Evolutionary conservation across 2,113 vertebrate species (phyloP), one percentile per base, ranked within the genome.

Genomic region (Silurus glanis): DNA sequence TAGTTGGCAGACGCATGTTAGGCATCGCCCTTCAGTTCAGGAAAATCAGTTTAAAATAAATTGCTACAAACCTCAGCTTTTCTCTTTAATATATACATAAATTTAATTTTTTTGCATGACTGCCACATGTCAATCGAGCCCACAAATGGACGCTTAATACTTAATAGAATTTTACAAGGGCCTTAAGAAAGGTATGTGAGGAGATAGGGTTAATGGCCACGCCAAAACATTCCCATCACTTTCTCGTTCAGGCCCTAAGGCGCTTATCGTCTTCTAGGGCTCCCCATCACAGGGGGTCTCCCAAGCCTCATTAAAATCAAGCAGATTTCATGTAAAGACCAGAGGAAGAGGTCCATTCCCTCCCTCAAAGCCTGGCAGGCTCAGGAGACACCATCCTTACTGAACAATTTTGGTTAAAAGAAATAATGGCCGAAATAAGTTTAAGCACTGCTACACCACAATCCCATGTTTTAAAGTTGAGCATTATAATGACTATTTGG

Each of bases 251-350:
- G 55, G 86, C 91, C 92, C 91, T 90, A 89, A 90, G 90, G 88
- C 76, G 82, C 78, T 64, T 79, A 28, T 8, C 7, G 82, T 89
- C 90, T 90, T 87, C 89, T 78, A 87, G 79, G 84, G 90, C 91
- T 93, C 91, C 92, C 88, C 94, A 94, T 94, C 93, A 94, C 93
- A 95, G 93, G 92, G 93, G 93, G 92, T 94, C 93, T 92, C 86
- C 90, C 90, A 89, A 91, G 93, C 92, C 94, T 95, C 93, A 94
- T 95, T 95, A 95, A 95, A 95, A 95, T 93, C 94, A 94, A 94
- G 94, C 90, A 89, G 92, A 93, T 94, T 93, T 91, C 91, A 93
- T 93, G 93, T 92, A 94, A 93, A 92, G 92, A 94, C 93, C 92
- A 95, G 92, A 93, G 93, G 91, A 94, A 92, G 90, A 90, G 91